Conservation (phyloP, 2,113 vertebrate genomes). For the Lontra canadensis region DNA sequence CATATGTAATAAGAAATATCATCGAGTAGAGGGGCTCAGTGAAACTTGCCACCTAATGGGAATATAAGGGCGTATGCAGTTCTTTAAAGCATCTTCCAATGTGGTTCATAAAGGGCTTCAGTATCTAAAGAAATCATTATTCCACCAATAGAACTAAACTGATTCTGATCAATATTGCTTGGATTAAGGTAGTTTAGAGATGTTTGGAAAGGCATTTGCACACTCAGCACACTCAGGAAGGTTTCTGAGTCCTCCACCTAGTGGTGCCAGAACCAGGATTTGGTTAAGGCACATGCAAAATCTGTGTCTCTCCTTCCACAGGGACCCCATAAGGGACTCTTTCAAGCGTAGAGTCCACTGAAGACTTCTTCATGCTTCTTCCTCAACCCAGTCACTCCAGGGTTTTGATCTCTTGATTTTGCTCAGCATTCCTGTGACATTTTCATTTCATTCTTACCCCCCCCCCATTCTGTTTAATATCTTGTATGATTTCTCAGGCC, state of each 20-base stretch:
- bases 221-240: neutral
- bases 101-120: constrained; percentile 48
- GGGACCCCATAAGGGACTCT: constrained; percentile 45
- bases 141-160: neutral
- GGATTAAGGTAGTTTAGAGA: neutral
- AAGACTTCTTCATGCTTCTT: constrained; percentile 34
- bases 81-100: constrained; percentile 2
- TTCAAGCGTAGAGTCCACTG: constrained; percentile 1
- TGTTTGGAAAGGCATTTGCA: neutral
- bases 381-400: constrained; percentile 40
- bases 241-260: neutral
- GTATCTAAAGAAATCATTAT: neutral
- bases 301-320: constrained; percentile 23
- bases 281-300: constrained; percentile 62
- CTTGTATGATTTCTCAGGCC: constrained; percentile 35
- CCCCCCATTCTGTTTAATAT: constrained; percentile 39
- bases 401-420: constrained; percentile 20
- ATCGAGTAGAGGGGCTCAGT: constrained; percentile 66
- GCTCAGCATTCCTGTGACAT: constrained; percentile 28
- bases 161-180: neutral
- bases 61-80: neutral
- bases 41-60: constrained; percentile 59
- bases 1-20: constrained; percentile 50
- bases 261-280: constrained; percentile 37
- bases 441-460: constrained; percentile 66